Percentiles rank a stretch among this genome's conserved stretches.
phyloP scores from a whole-genome alignment of 2,113 vertebrate genomes.

The Crotophaga sulcirostris region DNA sequence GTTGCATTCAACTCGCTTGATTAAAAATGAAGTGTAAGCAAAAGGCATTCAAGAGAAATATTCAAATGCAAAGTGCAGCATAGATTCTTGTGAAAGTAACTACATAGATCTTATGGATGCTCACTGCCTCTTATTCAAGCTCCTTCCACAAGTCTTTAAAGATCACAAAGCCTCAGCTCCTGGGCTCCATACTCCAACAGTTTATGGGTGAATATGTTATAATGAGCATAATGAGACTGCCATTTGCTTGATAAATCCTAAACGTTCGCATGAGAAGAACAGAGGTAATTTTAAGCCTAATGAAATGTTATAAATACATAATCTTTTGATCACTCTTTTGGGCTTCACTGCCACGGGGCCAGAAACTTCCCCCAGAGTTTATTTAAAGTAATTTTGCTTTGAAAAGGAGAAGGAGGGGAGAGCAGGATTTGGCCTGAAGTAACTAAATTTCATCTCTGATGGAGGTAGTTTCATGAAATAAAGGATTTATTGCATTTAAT shows the following conservation, averaged over 20 bases:
- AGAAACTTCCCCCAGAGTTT: neutral
- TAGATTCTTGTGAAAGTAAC: neutral
- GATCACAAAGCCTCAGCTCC: neutral
- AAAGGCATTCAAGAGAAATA: slow-evolving; percentile 38
- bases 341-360: neutral
- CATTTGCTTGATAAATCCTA: neutral
- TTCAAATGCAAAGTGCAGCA: neutral
- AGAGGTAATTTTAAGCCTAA: neutral
- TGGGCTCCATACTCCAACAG: neutral
- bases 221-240: accelerated
- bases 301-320: neutral
- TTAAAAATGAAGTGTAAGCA: slow-evolving; percentile 83
- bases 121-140: neutral
- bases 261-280: neutral
- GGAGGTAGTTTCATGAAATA: neutral
- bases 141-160: neutral
- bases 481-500: neutral
- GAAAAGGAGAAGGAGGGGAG: neutral
- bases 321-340: neutral
- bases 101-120: accelerated
- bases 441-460: neutral
- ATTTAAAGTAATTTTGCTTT: neutral
- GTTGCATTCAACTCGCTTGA: slow-evolving; percentile 77
- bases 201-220: neutral
- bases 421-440: neutral